Percentiles rank a stretch among this genome's conserved stretches.
Conservation (phyloP, 2,797 vertebrate genomes). For the Semaprochilodus insignis region DNA sequence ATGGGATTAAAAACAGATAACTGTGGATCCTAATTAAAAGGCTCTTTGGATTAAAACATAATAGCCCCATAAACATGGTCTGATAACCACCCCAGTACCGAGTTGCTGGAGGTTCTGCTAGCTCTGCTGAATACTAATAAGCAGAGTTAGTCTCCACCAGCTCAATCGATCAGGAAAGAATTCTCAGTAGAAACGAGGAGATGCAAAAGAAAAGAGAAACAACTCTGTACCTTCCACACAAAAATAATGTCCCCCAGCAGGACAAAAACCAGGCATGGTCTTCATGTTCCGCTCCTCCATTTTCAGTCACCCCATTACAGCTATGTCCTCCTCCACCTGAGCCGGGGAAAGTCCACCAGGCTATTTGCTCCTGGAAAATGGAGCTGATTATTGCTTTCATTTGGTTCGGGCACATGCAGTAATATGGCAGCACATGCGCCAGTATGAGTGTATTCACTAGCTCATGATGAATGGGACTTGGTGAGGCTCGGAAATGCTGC, state of each 20-base stretch:
- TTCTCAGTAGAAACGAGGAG: not conserved
- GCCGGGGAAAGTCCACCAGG: conserved; percentile 28
- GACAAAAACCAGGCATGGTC: not conserved
- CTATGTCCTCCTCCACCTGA: conserved; percentile 41
- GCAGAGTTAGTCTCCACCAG: not conserved
- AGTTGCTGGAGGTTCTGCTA: not conserved
- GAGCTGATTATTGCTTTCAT: conserved; percentile 30
- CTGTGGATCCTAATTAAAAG: conserved; percentile 8
- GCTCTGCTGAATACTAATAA: conserved; percentile 8
- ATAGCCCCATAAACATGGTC: conserved; percentile 6
- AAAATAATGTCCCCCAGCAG: not conserved
- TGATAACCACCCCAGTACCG: not conserved
- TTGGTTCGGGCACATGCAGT: conserved; percentile 20
- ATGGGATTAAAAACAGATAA: not conserved
- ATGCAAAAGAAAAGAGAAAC: not conserved
- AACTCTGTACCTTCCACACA: not conserved
- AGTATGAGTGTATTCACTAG: conserved; percentile 6
- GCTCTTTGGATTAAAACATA: conserved; percentile 8
- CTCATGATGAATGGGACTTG: conserved; percentile 23
- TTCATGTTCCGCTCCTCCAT: conserved; percentile 13
- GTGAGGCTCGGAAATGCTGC: not conserved
- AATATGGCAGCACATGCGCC: not conserved
- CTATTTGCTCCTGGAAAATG: conserved; percentile 28
- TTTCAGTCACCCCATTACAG: conserved; percentile 32
- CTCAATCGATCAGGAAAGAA: not conserved